phyloP scores from a whole-genome alignment of 2,888 invertebrate species.

The Bugula neritina region DNA sequence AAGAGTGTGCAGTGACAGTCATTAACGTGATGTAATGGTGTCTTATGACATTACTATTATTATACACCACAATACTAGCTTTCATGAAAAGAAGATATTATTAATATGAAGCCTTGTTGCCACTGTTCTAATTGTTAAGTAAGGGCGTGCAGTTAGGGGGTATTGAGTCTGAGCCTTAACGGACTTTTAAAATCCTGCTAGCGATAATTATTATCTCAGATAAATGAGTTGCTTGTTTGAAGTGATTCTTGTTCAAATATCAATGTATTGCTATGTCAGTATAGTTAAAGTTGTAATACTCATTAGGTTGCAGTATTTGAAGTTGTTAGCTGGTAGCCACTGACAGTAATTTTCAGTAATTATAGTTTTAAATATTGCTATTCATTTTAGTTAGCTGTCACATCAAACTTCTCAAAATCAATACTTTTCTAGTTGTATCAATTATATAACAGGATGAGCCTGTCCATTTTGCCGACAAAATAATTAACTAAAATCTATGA shows the following conservation, averaged over 20 bases:
- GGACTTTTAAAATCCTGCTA: neutral
- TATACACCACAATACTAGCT: neutral
- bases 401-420: no score
- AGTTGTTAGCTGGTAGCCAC: no score
- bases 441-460: no score
- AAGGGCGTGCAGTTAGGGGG: neutral
- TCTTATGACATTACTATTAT: neutral
- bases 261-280: neutral
- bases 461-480: no score
- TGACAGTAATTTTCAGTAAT: no score
- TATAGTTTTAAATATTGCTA: no score
- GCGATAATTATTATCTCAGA: conserved; percentile 25
- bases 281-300: no score
- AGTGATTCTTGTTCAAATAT: conserved; percentile 1
- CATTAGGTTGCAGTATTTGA: no score
- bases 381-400: no score
- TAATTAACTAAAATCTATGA: no score
- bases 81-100: neutral
- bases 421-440: no score
- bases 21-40: conserved; percentile 24
- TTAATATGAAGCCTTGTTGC: conserved; percentile 20
- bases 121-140: conserved; percentile 20
- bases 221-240: conserved; percentile 27
- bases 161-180: neutral
- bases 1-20: conserved; percentile 6